Conservation (phyloP, 1,140 invertebrate genomes). For the Pentalonia nigronervosa region DNA sequence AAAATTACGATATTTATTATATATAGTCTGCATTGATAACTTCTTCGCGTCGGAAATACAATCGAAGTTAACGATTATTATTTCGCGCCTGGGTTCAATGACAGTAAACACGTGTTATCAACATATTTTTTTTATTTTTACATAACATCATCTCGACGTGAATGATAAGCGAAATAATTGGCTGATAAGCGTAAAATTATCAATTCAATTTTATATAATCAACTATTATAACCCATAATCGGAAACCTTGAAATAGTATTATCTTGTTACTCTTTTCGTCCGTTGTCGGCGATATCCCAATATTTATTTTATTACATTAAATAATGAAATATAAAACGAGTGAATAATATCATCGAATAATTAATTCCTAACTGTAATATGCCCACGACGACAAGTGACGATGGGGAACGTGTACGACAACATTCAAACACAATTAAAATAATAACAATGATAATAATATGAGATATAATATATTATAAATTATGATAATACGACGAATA, state of each 20-base stretch:
- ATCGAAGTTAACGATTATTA: background rate
- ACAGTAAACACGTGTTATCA: background rate
- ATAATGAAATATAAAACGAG: background rate
- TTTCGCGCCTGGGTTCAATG: background rate
- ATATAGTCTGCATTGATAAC: background rate
- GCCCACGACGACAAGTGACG: background rate
- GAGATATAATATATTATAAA: background rate
- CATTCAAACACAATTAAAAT: background rate
- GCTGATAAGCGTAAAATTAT: slow-evolving; percentile 7
- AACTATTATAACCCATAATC: background rate
- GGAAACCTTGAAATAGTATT: background rate
- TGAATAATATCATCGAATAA: background rate
- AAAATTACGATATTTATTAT: slow-evolving; percentile 4
- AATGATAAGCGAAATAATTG: background rate
- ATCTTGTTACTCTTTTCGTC: background rate
- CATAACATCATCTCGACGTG: background rate
- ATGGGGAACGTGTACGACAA: background rate
- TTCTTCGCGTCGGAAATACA: background rate
- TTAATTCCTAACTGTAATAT: background rate
- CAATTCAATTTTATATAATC: background rate
- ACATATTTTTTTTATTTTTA: background rate
- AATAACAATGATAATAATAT: background rate
- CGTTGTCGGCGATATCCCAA: background rate
- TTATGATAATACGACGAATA: background rate
- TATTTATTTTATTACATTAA: slow-evolving; percentile 7